These are phyloP conservation scores for Coilia nasus DNA, from an alignment of 2,797 vertebrate species.

Conservation along the genomic window DNA sequence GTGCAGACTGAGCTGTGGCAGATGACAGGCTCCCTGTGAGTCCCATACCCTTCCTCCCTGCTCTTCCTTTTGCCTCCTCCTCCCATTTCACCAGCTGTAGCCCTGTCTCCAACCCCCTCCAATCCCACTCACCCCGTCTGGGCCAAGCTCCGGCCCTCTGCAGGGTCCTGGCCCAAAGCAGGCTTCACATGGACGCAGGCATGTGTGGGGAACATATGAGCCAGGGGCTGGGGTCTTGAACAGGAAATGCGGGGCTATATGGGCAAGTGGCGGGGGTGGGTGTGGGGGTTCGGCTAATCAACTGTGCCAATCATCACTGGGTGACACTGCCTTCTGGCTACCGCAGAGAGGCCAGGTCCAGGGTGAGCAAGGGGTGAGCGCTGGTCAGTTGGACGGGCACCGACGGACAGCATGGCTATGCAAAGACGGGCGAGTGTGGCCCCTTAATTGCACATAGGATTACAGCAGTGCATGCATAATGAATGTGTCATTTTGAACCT, in stretches of 20 bases:
- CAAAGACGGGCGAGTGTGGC: neutral
- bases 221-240: neutral
- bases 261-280: neutral
- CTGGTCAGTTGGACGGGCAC: neutral
- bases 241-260: conserved; percentile 31
- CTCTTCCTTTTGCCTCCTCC: conserved; percentile 27
- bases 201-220: conserved; percentile 15
- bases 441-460: conserved; percentile 66
- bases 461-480: conserved; percentile 56
- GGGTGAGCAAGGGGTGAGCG: neutral
- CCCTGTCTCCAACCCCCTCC: neutral
- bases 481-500: neutral
- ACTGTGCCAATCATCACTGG: conserved; percentile 1
- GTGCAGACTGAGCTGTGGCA: conserved; percentile 68
- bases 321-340: neutral
- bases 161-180: neutral
- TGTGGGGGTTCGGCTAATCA: neutral
- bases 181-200: conserved; percentile 1
- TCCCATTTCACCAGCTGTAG: neutral
- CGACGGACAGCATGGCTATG: neutral
- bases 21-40: conserved; percentile 50
- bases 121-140: neutral
- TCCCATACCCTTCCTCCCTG: conserved; percentile 20
- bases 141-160: conserved; percentile 6
- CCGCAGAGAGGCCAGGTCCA: neutral